Percentiles rank a stretch among this genome's conserved stretches.
phyloP scores from a whole-genome alignment of 1,140 invertebrate species.

The Leptopilina clavipes region DNA sequence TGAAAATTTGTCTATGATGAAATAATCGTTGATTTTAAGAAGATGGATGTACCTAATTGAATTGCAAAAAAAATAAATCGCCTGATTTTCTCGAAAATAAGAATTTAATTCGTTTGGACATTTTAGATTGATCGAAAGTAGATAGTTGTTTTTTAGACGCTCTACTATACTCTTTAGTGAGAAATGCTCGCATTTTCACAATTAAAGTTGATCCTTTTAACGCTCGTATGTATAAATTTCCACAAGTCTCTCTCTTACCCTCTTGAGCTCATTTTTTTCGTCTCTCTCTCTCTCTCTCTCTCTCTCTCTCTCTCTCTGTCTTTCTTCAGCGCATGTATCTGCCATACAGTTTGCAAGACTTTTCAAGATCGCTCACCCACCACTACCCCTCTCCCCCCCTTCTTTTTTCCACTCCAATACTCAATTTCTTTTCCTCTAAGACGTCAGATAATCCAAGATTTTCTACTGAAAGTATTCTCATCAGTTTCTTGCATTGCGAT shows the following conservation, averaged over 20 bases:
- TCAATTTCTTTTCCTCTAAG: slow-evolving; percentile 17
- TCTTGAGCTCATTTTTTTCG: no score
- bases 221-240: neutral
- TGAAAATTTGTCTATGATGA: neutral
- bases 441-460: slow-evolving; percentile 4
- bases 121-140: neutral
- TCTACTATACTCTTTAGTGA: neutral
- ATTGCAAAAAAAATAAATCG: neutral
- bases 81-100: neutral
- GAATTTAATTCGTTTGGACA: neutral
- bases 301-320: neutral
- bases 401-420: neutral
- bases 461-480: slow-evolving; percentile 4
- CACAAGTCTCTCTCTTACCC: slow-evolving; percentile 5
- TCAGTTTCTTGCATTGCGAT: slow-evolving; percentile 8
- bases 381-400: neutral
- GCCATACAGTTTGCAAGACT: neutral
- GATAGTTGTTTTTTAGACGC: neutral
- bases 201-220: neutral
- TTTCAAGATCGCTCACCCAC: neutral
- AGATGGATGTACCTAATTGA: neutral
- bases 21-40: neutral
- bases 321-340: neutral
- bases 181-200: neutral
- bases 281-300: neutral